These are phyloP conservation scores for Champsocephalus gunnari DNA, from an alignment of 2,797 vertebrate genomes.

Conservation along the genomic window DNA sequence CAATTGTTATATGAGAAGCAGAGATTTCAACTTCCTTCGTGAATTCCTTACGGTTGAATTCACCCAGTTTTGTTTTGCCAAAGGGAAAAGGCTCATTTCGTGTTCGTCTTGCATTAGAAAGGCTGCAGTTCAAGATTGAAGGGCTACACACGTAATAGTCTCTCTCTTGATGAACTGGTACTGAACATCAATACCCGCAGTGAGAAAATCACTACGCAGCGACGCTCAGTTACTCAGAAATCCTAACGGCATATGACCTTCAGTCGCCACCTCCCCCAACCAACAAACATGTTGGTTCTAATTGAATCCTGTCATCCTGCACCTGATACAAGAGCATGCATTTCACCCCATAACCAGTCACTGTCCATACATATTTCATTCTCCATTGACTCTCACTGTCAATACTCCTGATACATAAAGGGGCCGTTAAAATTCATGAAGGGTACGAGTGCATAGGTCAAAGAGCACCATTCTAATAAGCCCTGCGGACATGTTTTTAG, in stretches of 20 bases:
- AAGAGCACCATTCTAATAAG: slow-evolving; percentile 1
- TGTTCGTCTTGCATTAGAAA: neutral
- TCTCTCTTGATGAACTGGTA: slow-evolving; percentile 40
- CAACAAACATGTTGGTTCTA: slow-evolving; percentile 40
- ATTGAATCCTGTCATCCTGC: slow-evolving; percentile 61
- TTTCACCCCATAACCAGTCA: slow-evolving; percentile 20
- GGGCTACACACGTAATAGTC: slow-evolving; percentile 11
- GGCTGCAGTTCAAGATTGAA: slow-evolving; percentile 4
- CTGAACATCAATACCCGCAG: slow-evolving; percentile 43
- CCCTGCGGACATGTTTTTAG: slow-evolving; percentile 10
- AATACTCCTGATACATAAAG: slow-evolving; percentile 58
- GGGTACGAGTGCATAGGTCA: slow-evolving; percentile 29
- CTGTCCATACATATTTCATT: slow-evolving; percentile 57
- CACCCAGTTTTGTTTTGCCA: neutral
- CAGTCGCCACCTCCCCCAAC: slow-evolving; percentile 41
- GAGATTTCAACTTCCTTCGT: neutral
- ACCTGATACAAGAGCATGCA: slow-evolving; percentile 31
- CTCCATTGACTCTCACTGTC: slow-evolving; percentile 57
- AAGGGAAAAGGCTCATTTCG: neutral
- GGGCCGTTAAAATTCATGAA: slow-evolving; percentile 63
- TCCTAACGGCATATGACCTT: slow-evolving; percentile 53
- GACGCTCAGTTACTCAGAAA: slow-evolving; percentile 33
- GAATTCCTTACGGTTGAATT: neutral
- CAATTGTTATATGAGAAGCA: neutral
- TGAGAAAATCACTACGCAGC: slow-evolving; percentile 42